A percentile compares a stretch with the other conserved stretches of the same genome.
Conservation (phyloP, 2,113 vertebrate species). For the Pionites leucogaster region DNA sequence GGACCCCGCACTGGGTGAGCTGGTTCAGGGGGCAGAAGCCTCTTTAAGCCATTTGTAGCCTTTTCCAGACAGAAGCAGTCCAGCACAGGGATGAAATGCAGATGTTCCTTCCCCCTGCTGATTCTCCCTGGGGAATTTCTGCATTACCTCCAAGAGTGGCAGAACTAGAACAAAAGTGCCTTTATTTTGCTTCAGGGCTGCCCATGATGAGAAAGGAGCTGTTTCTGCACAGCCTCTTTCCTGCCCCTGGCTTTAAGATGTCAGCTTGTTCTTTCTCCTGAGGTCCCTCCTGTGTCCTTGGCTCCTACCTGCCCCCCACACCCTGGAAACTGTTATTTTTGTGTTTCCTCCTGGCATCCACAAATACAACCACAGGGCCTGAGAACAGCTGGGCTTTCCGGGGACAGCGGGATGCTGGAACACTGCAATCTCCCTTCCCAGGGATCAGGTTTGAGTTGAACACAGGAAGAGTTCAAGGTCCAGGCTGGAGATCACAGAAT, state of each 20-base stretch:
- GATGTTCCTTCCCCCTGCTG: neutral
- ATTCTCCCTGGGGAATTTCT: neutral
- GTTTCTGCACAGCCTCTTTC: neutral
- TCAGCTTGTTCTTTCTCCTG: neutral
- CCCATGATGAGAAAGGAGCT: neutral
- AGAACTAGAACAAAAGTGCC: conserved; percentile 13
- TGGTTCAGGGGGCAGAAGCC: neutral
- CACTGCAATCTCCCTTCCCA: neutral
- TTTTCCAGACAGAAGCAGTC: neutral
- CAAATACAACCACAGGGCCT: neutral
- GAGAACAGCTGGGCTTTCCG: neutral
- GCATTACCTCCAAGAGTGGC: neutral
- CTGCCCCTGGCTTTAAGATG: neutral
- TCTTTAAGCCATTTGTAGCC: neutral
- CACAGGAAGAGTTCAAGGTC: neutral
- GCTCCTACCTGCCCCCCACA: neutral
- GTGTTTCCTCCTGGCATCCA: neutral
- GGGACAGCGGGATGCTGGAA: neutral
- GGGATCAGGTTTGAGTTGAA: neutral
- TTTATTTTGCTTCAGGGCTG: neutral
- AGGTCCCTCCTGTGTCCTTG: neutral
- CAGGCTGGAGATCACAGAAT: neutral
- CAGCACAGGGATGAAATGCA: neutral
- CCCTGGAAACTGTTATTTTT: conserved; percentile 11
- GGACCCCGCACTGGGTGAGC: neutral